These are phyloP conservation scores for Lacanobia oleracea DNA, from an alignment of 2,888 invertebrate species.

Conservation along the genomic window DNA sequence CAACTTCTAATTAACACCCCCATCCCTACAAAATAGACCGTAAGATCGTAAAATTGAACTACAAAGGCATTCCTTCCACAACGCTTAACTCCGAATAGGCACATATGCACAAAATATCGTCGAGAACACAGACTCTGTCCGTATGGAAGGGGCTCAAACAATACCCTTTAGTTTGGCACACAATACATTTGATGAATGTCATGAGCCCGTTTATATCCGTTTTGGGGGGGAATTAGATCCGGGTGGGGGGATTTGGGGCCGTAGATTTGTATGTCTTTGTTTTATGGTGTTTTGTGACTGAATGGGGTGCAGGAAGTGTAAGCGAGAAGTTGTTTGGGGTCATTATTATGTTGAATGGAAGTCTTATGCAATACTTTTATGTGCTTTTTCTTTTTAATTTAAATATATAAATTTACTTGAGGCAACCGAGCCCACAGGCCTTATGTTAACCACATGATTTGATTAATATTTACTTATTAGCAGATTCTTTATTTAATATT, in stretches of 20 bases:
- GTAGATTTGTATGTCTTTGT: slow-evolving; percentile 43
- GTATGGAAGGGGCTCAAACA: slow-evolving; percentile 62
- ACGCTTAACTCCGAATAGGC: slow-evolving; percentile 75
- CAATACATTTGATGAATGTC: slow-evolving; percentile 59
- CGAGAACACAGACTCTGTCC: slow-evolving; percentile 45
- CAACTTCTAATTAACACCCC: slow-evolving; percentile 26
- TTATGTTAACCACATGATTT: no score
- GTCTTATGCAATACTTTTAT: background rate
- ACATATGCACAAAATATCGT: slow-evolving; percentile 74
- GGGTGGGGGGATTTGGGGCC: slow-evolving; percentile 42
- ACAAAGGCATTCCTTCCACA: slow-evolving; percentile 79
- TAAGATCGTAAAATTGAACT: slow-evolving; percentile 77
- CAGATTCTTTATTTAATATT: no score
- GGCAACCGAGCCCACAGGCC: no score
- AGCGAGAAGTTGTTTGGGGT: background rate
- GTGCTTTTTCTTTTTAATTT: no score
- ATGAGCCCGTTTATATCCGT: slow-evolving; percentile 54
- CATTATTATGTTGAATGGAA: background rate
- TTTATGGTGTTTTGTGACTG: slow-evolving; percentile 30
- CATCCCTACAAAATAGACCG: slow-evolving; percentile 73
- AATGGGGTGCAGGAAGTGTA: background rate
- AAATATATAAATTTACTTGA: no score
- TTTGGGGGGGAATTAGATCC: slow-evolving; percentile 46
- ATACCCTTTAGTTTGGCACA: slow-evolving; percentile 35
- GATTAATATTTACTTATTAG: no score